phyloP scores from a whole-genome alignment of 2,888 invertebrate species.

The Heterodera filipjevi region DNA sequence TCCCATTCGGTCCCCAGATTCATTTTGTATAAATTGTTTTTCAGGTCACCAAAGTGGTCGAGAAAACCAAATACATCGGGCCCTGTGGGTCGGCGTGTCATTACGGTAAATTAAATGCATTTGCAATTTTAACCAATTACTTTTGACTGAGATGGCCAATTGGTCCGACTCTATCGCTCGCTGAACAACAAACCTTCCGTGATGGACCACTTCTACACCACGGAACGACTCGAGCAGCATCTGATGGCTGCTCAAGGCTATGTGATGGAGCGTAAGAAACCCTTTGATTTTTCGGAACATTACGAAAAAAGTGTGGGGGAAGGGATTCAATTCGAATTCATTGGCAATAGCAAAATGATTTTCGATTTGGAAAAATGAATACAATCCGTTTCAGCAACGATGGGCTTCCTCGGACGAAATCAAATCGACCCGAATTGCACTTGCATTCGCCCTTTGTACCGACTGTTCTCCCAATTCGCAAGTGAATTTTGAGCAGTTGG shows the following conservation, averaged over 20 bases:
- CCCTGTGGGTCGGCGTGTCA: slow-evolving; percentile 44
- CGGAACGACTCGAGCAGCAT: slow-evolving; percentile 44
- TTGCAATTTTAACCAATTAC: not conserved
- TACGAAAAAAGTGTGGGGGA: not conserved
- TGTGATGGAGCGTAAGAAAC: slow-evolving; percentile 41
- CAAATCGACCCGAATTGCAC: slow-evolving; percentile 42
- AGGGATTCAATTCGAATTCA: no score
- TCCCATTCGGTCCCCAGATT: no score
- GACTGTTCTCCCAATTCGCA: slow-evolving; percentile 44
- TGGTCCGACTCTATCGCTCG: slow-evolving; percentile 42
- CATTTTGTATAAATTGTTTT: no score
- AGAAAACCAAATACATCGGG: slow-evolving; percentile 40
- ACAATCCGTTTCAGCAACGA: slow-evolving; percentile 38
- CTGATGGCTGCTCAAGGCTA: slow-evolving; percentile 44
- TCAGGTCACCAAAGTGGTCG: slow-evolving; percentile 25
- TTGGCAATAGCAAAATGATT: no score
- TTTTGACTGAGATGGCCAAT: slow-evolving; percentile 35
- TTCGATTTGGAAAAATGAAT: no score
- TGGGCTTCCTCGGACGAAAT: slow-evolving; percentile 44
- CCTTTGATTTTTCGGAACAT: no score
- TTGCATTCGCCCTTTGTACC: slow-evolving; percentile 46
- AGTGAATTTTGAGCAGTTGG: slow-evolving; percentile 34
- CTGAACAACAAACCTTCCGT: slow-evolving; percentile 45
- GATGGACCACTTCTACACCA: slow-evolving; percentile 52
- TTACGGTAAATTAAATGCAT: slow-evolving; percentile 19